Evolutionary conservation across 2,888 invertebrate species (phyloP).

Genomic region (Serripes groenlandicus): DNA sequence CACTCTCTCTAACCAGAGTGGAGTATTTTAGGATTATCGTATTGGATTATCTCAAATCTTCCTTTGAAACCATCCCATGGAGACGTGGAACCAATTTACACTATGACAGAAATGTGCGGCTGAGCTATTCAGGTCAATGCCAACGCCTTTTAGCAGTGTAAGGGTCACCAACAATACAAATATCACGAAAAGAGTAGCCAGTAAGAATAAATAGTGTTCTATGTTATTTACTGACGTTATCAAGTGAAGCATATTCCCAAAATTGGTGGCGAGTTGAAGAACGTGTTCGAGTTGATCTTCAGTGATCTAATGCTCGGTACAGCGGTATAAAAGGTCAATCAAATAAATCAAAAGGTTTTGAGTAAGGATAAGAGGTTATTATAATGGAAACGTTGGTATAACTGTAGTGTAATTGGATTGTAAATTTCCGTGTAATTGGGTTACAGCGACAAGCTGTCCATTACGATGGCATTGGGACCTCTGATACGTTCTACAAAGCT

Average conservation of each 20-base stretch:
- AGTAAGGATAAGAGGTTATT: neutral
- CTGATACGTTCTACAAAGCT: slow-evolving; percentile 2
- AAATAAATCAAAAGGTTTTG: neutral
- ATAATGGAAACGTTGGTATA: neutral
- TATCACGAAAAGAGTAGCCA: no score
- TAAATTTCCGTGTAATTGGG: neutral
- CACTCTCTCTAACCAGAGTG: neutral
- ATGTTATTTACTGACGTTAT: no score
- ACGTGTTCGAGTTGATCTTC: no score
- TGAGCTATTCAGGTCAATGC: no score
- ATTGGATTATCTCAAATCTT: slow-evolving; percentile 28
- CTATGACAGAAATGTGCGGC: neutral
- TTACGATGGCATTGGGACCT: neutral
- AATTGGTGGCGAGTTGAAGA: no score
- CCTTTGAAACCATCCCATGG: slow-evolving; percentile 12
- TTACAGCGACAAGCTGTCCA: slow-evolving; percentile 13
- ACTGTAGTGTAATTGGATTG: neutral
- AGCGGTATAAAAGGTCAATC: no score
- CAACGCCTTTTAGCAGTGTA: no score
- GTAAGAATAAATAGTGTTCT: no score
- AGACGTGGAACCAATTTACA: neutral
- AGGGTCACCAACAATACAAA: no score
- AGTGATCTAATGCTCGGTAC: no score
- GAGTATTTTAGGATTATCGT: slow-evolving; percentile 35
- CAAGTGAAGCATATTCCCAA: no score